Base-by-base conservation (phyloP, 2,113 vertebrate species). In the Coptodon bakossiorum region DNA sequence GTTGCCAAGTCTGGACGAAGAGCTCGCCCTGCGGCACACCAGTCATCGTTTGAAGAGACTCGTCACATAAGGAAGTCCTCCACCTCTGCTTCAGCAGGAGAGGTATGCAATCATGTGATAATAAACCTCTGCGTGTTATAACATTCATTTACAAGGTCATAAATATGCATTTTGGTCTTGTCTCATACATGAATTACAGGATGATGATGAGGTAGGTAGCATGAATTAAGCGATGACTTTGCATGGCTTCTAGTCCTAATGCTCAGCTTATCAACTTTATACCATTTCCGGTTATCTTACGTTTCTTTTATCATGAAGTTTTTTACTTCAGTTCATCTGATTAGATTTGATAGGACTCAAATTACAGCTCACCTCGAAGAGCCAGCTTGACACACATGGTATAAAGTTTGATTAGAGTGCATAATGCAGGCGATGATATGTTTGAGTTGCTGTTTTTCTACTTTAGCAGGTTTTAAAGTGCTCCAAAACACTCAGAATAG, bases 1-100 rank as follows among this genome's bases (percentile, higher is more conserved):
- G 95, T 96, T 11, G 90, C 96, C 82, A 98, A 96, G 92, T 97
- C 97, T 92, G 98, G 98, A 59, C 96, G 98, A 52, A 96, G 98
- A 88, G 97, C 98, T 89, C 96, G 95, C 1, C 95, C 94, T 19
- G 86, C 96, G 2, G 96, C 94, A 48, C 97, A 98, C 81, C 91
- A 96, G 6, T n/a, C 93, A 2, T 93, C 94, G 0, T 92, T 94
- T 71, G 95, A 96, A 12, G 97, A 98, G 85, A 94, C 92, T 61
- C 95, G 93, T 14, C 86, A 93, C 27, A 68, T 40, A 36, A 95
- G 93, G 93, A 98, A 96, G 93, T 96, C 93, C 19, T 96, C 97
- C 53, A 92, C 89, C 7, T 95, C 96, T 13, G 80, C 93, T 82
- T 94, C 95, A 36, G 13, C 83, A 4, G 95, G 94, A 95, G 97